Conservation (phyloP, 2,113 vertebrate species). For the Meriones unguiculatus region DNA sequence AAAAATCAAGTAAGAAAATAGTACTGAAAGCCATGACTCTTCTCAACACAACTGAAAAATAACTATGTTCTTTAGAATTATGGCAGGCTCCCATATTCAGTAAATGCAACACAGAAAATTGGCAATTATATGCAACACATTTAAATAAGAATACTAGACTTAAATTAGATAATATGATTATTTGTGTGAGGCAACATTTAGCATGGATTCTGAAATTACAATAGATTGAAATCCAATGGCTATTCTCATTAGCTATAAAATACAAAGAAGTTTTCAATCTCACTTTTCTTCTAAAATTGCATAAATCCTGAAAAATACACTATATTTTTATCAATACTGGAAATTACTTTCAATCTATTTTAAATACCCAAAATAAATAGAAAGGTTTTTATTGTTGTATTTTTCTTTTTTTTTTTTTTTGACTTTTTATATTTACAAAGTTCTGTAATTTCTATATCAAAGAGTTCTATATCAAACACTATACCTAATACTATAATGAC, state of each 20-base stretch:
- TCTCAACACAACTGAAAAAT: neutral
- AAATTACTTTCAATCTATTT: neutral
- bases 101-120: neutral
- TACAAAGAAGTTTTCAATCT: neutral
- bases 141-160: slow-evolving; percentile 6
- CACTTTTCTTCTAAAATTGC: neutral
- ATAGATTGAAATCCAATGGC: neutral
- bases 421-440: neutral
- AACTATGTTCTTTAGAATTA: slow-evolving; percentile 47
- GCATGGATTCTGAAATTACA: neutral
- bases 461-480: neutral
- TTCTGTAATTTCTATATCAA: neutral
- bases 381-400: neutral
- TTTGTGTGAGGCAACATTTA: neutral
- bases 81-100: neutral
- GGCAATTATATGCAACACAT: neutral
- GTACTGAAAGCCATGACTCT: slow-evolving; percentile 46
- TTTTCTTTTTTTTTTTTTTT: neutral
- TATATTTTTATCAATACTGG: neutral
- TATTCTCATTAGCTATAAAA: neutral
- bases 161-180: neutral
- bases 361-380: neutral
- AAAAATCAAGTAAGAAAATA: slow-evolving; percentile 62
- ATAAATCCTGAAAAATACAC: neutral
- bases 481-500: neutral